Percentiles rank a stretch among this genome's conserved stretches.
Evolutionary conservation across 2,797 vertebrate genomes (phyloP).

Genomic region (Danionella dracula): DNA sequence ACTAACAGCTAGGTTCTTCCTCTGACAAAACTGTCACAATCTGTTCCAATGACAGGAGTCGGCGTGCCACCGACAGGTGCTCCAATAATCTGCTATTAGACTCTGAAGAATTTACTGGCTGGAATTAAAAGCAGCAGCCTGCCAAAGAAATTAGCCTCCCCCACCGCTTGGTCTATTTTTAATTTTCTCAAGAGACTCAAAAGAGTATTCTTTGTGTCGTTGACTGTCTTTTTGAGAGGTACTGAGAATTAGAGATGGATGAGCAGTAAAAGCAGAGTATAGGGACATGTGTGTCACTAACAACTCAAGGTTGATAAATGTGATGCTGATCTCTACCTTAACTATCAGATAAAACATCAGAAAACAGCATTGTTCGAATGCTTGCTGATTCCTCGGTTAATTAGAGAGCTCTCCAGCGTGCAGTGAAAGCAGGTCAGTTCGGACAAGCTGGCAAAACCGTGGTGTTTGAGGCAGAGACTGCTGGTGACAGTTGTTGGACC

Average conservation of each 20-base stretch:
- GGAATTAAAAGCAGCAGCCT: conserved; percentile 37
- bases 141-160: conserved; percentile 34
- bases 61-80: conserved; percentile 42
- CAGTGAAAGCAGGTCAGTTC: conserved; percentile 66
- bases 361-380: conserved; percentile 65
- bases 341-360: conserved; percentile 65
- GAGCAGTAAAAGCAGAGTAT: conserved; percentile 32
- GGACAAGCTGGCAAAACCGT: conserved; percentile 61
- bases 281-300: conserved; percentile 27
- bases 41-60: conserved; percentile 66
- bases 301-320: conserved; percentile 63
- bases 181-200: conserved; percentile 44
- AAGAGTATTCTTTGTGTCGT: conserved; percentile 40
- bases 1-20: conserved; percentile 60
- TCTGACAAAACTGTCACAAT: conserved; percentile 67
- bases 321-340: conserved; percentile 67
- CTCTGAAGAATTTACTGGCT: conserved; percentile 29
- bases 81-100: conserved; percentile 46
- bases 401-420: conserved; percentile 74
- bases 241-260: conserved; percentile 24
- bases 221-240: conserved; percentile 35
- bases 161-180: conserved; percentile 38
- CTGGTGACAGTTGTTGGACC: conserved; percentile 59
- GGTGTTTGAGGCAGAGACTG: conserved; percentile 61
- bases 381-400: conserved; percentile 70